Percentiles rank a stretch among this genome's conserved stretches.
These are phyloP conservation scores for Typhlichthys eigenmanni DNA, from an alignment of 2,797 vertebrate genomes.

Conservation along the genomic window DNA sequence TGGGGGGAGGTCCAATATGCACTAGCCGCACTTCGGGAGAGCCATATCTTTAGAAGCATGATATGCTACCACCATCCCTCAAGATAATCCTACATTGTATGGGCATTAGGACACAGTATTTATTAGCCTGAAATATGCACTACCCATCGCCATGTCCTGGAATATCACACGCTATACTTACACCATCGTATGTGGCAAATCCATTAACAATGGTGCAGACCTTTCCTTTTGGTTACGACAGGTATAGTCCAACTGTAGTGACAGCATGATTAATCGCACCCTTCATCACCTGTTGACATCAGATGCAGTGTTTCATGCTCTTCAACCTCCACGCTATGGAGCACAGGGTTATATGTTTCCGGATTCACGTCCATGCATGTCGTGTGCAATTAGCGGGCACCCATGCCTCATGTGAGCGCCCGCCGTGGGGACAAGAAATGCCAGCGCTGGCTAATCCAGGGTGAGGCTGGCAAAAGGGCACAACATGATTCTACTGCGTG, in stretches of 20 bases:
- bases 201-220: not conserved
- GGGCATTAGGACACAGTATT: slow-evolving; percentile 3
- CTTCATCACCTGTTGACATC: not conserved
- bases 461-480: slow-evolving; percentile 50
- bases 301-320: not conserved
- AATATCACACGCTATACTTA: slow-evolving; percentile 10
- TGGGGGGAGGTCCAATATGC: not conserved
- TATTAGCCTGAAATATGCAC: slow-evolving; percentile 7
- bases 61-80: not conserved
- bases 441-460: slow-evolving; percentile 62
- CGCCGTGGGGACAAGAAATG: slow-evolving; percentile 54
- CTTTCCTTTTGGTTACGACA: slow-evolving; percentile 3
- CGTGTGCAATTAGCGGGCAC: slow-evolving; percentile 44
- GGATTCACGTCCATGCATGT: slow-evolving; percentile 56
- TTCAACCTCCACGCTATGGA: slow-evolving; percentile 2
- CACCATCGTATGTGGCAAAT: not conserved
- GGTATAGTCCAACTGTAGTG: not conserved
- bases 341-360: slow-evolving; percentile 61
- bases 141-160: slow-evolving; percentile 6
- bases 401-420: slow-evolving; percentile 38
- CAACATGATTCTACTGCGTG: slow-evolving; percentile 46
- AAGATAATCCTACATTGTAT: slow-evolving; percentile 6
- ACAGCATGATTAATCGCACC: not conserved
- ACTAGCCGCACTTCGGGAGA: not conserved
- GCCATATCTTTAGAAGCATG: not conserved